Conservation (phyloP, 2,888 invertebrate species). For the Spilosoma lubricipeda region DNA sequence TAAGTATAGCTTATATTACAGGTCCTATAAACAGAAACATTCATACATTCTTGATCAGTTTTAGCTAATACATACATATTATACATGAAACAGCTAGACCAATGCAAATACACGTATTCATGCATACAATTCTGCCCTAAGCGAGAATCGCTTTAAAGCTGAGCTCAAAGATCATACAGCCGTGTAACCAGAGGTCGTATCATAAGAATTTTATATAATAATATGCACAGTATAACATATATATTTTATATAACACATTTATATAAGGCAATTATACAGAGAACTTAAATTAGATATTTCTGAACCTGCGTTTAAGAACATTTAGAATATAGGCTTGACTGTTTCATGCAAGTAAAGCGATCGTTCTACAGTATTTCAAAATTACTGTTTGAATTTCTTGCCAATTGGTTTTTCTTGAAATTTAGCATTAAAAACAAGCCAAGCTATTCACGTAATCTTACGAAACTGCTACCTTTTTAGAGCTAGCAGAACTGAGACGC, state of each 20-base stretch:
- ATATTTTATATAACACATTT: too few species aligned
- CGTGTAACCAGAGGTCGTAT: background rate
- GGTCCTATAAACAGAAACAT: background rate
- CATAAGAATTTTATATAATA: background rate
- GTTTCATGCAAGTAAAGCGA: background rate
- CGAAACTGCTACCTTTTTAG: background rate
- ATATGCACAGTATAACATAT: too few species aligned
- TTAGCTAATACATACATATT: background rate
- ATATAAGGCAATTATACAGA: background rate
- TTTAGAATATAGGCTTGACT: background rate
- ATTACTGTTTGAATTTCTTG: background rate
- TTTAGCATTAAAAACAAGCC: background rate
- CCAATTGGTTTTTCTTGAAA: background rate
- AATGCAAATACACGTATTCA: background rate
- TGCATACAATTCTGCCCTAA: background rate
- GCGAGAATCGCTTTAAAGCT: background rate
- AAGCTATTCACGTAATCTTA: background rate
- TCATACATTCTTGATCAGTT: background rate
- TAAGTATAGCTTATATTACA: background rate
- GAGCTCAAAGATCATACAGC: background rate
- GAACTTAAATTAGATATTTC: background rate
- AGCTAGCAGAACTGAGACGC: constrained; percentile 10
- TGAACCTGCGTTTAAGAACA: background rate
- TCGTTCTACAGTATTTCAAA: background rate
- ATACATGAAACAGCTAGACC: background rate